These are phyloP conservation scores for Champsocephalus gunnari DNA, from an alignment of 2,797 vertebrate genomes.

Conservation along the genomic window DNA sequence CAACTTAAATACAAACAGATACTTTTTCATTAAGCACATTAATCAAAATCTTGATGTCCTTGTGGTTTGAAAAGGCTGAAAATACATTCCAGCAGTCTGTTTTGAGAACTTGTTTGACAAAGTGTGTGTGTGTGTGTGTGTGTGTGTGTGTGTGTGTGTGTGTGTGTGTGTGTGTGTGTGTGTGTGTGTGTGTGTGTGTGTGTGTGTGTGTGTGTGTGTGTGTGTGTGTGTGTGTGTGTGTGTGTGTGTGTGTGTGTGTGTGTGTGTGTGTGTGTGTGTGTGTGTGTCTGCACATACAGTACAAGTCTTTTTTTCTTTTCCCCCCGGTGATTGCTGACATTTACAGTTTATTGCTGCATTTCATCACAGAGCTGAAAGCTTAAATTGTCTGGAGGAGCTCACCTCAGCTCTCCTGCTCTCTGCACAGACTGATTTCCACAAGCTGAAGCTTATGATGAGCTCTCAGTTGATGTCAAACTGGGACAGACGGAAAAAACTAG, in stretches of 20 bases:
- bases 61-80: constrained; percentile 31
- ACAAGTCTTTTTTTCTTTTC: constrained; percentile 28
- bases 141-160: constrained; percentile 24
- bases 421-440: constrained; percentile 40
- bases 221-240: constrained; percentile 10
- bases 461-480: constrained; percentile 57
- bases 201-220: constrained; percentile 6
- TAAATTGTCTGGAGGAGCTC: constrained; percentile 38
- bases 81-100: constrained; percentile 18
- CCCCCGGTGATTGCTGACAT: constrained; percentile 58
- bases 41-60: constrained; percentile 13
- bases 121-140: constrained; percentile 9
- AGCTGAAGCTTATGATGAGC: constrained; percentile 41
- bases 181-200: constrained; percentile 10
- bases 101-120: constrained; percentile 23
- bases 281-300: constrained; percentile 14
- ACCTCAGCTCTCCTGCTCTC: constrained; percentile 34
- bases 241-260: constrained; percentile 28
- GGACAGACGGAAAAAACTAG: constrained; percentile 57
- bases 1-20: not conserved
- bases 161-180: constrained; percentile 21
- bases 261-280: constrained; percentile 19
- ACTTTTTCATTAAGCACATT: not conserved
- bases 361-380: constrained; percentile 50
- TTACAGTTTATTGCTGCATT: constrained; percentile 58